Percentiles rank a stretch among this genome's conserved stretches.
phyloP scores from a whole-genome alignment of 1,140 invertebrate species.

The Chironomus tepperi region DNA sequence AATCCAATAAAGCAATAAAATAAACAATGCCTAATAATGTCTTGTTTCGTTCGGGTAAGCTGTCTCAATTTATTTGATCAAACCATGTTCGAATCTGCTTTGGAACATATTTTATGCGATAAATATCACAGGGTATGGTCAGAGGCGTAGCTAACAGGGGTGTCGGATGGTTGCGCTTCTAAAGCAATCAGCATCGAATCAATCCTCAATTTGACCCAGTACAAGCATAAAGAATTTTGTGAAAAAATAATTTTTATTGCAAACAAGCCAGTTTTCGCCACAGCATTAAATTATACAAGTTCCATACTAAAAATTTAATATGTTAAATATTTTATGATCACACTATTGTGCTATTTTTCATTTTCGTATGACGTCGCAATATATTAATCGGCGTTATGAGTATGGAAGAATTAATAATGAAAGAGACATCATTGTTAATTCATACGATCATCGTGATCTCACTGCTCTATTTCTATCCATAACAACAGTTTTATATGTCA shows the following conservation, averaged over 20 bases:
- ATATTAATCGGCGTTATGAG: background rate
- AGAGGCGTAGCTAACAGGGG: no score
- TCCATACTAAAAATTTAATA: background rate
- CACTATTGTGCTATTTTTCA: background rate
- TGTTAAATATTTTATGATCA: background rate
- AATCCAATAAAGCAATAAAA: no score
- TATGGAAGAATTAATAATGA: background rate
- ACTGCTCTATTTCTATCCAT: background rate
- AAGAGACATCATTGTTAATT: background rate
- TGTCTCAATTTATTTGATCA: no score
- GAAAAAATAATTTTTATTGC: background rate
- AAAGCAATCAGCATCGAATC: no score
- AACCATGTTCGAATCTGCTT: no score
- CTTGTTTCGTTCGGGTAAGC: no score
- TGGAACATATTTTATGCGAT: no score
- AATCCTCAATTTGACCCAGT: no score
- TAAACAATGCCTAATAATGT: no score
- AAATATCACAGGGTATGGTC: no score
- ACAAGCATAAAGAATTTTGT: background rate
- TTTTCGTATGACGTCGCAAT: background rate
- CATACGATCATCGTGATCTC: slow-evolving; percentile 1
- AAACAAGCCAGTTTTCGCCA: background rate
- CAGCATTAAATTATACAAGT: background rate
- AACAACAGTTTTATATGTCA: background rate
- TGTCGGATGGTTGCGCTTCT: no score